Percentiles rank a stretch among this genome's conserved stretches.
These are phyloP conservation scores for Mobula birostris DNA, from an alignment of 2,113 vertebrate genomes.

Conservation along the genomic window DNA sequence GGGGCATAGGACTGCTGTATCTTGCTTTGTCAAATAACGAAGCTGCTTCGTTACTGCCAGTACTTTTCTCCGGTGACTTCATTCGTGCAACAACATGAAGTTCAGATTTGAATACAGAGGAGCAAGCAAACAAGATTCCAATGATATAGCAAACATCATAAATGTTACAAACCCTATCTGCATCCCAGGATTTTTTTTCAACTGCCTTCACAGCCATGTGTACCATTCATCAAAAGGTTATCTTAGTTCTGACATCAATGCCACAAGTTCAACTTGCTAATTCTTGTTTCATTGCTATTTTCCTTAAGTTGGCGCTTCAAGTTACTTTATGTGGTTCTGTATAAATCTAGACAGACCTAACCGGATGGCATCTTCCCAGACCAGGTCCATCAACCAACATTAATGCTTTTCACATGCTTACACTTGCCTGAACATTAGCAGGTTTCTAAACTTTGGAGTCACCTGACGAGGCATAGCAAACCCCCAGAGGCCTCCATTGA, in stretches of 20 bases:
- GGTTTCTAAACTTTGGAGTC: too few relatives aligned
- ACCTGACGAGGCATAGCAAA: too few relatives aligned
- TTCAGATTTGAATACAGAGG: background rate
- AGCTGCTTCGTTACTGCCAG: too few relatives aligned
- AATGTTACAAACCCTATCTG: background rate
- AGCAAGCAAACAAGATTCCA: background rate
- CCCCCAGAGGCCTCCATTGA: too few relatives aligned
- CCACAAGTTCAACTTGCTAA: background rate
- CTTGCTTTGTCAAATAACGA: too few relatives aligned
- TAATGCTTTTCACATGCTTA: too few relatives aligned
- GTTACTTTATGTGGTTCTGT: background rate
- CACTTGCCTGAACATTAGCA: too few relatives aligned
- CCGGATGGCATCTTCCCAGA: too few relatives aligned
- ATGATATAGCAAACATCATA: background rate
- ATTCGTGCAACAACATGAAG: background rate
- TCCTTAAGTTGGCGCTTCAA: background rate
- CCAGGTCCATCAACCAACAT: too few relatives aligned
- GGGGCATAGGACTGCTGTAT: too few relatives aligned
- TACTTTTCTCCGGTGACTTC: too few relatives aligned
- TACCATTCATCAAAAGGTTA: background rate
- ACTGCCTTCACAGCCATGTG: background rate
- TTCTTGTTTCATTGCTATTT: background rate
- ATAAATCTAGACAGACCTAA: background rate
- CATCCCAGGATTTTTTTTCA: background rate
- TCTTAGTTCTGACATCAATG: background rate